Evolutionary conservation across 2,888 invertebrate genomes (phyloP).

Genomic region (Plebejus melissa): DNA sequence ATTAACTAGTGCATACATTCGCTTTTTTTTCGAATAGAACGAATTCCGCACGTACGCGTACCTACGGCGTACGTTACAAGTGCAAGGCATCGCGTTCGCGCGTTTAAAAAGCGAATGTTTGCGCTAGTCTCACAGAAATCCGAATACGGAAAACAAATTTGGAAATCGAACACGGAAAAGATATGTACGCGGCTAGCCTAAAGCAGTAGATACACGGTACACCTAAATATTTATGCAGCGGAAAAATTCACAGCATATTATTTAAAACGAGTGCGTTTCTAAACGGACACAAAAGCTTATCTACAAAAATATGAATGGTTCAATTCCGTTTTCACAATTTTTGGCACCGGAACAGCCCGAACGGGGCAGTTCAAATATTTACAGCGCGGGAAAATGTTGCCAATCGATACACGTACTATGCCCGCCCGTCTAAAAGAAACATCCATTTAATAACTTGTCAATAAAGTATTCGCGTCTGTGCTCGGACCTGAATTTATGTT

Average conservation of each 20-base stretch:
- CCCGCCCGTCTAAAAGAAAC: conserved; percentile 18
- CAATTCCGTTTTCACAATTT: conserved; percentile 28
- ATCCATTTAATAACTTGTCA: conserved; percentile 23
- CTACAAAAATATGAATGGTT: conserved; percentile 26
- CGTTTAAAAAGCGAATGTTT: no score
- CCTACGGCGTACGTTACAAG: no score
- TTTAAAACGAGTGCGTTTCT: conserved; percentile 15
- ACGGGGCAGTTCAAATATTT: conserved; percentile 28
- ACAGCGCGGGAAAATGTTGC: conserved; percentile 29
- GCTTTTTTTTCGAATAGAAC: no score
- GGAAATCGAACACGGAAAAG: no score
- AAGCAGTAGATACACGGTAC: no score
- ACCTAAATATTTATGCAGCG: neutral
- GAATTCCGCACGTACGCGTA: no score
- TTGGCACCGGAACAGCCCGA: conserved; percentile 28
- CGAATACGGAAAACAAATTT: no score
- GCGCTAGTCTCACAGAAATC: no score
- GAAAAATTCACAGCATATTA: neutral
- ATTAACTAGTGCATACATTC: no score
- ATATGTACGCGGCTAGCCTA: no score
- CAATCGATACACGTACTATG: conserved; percentile 25
- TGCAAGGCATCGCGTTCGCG: no score
- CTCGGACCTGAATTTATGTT: conserved; percentile 17
- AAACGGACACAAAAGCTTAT: conserved; percentile 25
- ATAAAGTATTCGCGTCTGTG: conserved; percentile 7